phyloP scores from a whole-genome alignment of 2,113 vertebrate species.

The Clarias gariepinus region DNA sequence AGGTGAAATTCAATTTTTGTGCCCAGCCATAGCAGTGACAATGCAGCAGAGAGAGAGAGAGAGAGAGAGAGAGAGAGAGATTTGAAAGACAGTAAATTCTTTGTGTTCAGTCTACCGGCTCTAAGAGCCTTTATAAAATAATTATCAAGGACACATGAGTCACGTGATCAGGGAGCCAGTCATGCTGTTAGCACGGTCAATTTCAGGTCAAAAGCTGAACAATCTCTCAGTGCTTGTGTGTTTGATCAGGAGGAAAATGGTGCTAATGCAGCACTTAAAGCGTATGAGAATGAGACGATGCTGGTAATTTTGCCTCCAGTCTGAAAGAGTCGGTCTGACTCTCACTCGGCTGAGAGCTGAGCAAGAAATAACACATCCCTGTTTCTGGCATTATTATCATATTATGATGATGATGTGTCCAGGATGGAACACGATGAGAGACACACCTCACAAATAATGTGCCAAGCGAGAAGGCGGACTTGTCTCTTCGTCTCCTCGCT shows the following conservation, averaged over 20 bases:
- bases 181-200: constrained; percentile 17
- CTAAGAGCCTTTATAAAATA: constrained; percentile 16
- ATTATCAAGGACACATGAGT: neutral
- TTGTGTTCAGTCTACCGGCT: neutral
- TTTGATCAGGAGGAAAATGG: constrained; percentile 34
- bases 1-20: neutral
- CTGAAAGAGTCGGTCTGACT: constrained; percentile 13
- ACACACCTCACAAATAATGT: constrained; percentile 24
- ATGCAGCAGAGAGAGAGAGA: neutral
- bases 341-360: neutral
- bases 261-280: constrained; percentile 26
- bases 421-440: constrained; percentile 27
- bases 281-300: neutral
- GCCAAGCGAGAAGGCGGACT: constrained; percentile 1
- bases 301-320: constrained; percentile 25
- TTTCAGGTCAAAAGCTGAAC: constrained; percentile 39
- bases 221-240: neutral
- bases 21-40: neutral
- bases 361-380: neutral
- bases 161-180: neutral
- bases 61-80: neutral
- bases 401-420: constrained; percentile 18
- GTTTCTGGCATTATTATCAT: constrained; percentile 9
- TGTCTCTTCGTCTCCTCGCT: neutral
- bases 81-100: neutral